Conservation (phyloP, 2,888 invertebrate genomes). For the Meloe dianella region DNA sequence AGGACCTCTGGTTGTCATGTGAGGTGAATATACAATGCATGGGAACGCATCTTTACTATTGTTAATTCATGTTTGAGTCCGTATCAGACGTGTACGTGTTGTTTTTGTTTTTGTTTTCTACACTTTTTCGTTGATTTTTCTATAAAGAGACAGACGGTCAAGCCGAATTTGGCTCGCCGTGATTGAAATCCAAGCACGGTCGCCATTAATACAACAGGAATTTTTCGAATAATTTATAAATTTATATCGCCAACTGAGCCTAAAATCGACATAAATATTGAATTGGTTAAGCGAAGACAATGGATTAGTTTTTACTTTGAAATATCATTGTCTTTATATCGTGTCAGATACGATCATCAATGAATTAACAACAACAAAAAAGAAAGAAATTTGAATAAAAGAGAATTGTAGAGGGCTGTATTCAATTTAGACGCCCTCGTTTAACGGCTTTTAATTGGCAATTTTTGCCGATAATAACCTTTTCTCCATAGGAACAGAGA, state of each 20-base stretch:
- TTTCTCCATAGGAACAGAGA: neutral
- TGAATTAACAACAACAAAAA: neutral
- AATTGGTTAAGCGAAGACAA: neutral
- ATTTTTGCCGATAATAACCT: neutral
- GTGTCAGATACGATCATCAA: neutral
- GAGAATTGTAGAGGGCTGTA: neutral
- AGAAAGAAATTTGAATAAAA: neutral
- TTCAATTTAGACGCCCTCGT: constrained; percentile 3
- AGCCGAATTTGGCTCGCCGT: neutral
- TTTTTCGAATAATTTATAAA: constrained; percentile 7
- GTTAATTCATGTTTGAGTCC: constrained; percentile 50
- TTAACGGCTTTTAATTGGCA: constrained; percentile 7
- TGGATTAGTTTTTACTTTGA: neutral
- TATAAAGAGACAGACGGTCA: constrained; percentile 5
- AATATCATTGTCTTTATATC: neutral
- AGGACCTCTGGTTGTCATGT: constrained; percentile 44
- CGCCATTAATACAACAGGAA: neutral
- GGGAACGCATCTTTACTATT: constrained; percentile 55
- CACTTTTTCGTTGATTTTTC: neutral
- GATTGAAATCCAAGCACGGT: constrained; percentile 3
- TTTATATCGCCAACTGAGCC: neutral
- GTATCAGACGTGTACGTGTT: constrained; percentile 2
- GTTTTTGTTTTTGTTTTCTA: neutral
- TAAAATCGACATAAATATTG: constrained; percentile 4
- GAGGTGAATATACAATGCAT: constrained; percentile 57